phyloP scores from a whole-genome alignment of 1,140 invertebrate species.

The Ephestia elutella region DNA sequence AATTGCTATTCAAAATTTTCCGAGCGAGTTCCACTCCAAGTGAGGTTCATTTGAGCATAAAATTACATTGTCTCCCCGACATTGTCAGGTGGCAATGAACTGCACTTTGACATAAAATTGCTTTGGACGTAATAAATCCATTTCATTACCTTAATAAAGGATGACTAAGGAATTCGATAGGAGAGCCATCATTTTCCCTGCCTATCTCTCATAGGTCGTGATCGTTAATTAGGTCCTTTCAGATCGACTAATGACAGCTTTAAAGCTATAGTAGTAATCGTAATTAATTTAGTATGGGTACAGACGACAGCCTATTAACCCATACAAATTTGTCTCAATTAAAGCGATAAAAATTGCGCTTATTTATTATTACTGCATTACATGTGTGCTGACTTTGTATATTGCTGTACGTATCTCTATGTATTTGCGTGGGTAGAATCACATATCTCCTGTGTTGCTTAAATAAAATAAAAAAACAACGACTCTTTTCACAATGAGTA shows the following conservation, averaged over 20 bases:
- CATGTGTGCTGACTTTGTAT: no score
- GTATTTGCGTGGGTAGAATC: no score
- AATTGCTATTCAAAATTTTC: slow-evolving; percentile 70
- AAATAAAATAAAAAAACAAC: no score
- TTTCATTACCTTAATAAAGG: slow-evolving; percentile 73
- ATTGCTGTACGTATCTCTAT: no score
- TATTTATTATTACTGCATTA: no score
- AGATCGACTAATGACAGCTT: slow-evolving; percentile 18
- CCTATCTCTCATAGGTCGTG: slow-evolving; percentile 52
- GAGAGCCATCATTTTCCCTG: slow-evolving; percentile 59
- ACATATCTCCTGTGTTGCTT: no score
- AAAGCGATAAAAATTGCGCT: no score
- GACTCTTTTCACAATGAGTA: no score
- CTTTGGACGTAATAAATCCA: slow-evolving; percentile 68
- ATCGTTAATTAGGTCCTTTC: slow-evolving; percentile 39
- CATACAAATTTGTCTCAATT: no score
- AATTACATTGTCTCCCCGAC: slow-evolving; percentile 70
- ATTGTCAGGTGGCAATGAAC: slow-evolving; percentile 72
- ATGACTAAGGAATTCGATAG: slow-evolving; percentile 66
- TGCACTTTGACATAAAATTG: slow-evolving; percentile 73
- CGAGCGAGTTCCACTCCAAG: slow-evolving; percentile 65
- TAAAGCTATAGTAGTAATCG: background rate
- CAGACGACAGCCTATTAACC: background rate
- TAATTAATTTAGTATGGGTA: background rate
- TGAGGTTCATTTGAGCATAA: slow-evolving; percentile 69